These are phyloP conservation scores for Scolanthus callimorphus DNA, from an alignment of 92 coral and sea anemone species.

Conservation along the genomic window DNA sequence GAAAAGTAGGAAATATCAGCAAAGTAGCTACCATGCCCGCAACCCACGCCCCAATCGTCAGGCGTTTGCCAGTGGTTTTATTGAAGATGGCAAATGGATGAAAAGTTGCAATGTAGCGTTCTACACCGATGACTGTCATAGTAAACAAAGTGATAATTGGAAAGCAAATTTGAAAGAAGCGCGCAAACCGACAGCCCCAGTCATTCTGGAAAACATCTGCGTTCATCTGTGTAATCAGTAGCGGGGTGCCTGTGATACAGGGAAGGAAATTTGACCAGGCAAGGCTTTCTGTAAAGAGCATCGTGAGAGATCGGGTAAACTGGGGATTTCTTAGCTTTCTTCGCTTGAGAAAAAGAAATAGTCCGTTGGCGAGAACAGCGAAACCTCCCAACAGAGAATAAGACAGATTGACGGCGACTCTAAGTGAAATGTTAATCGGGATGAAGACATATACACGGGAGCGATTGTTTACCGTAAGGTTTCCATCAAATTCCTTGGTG, in stretches of 20 bases:
- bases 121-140: conserved; percentile 7
- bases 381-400: neutral
- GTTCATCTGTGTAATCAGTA: conserved; percentile 7
- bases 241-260: conserved; percentile 1
- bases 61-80: neutral
- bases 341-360: conserved; percentile 5
- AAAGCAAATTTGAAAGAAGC: conserved; percentile 1
- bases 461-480: too few relatives aligned
- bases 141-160: conserved; percentile 7
- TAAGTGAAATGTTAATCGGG: neutral
- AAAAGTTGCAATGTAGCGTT: conserved; percentile 11
- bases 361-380: conserved; percentile 9
- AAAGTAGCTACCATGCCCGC: neutral
- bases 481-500: too few relatives aligned
- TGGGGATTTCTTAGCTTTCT: neutral
- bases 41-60: conserved; percentile 10
- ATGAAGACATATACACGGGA: neutral
- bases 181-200: conserved; percentile 1
- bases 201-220: conserved; percentile 11
- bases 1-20: neutral
- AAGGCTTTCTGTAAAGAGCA: conserved; percentile 6
- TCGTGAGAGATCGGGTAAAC: conserved; percentile 2
- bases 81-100: conserved; percentile 10
- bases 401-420: neutral
- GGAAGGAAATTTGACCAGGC: conserved; percentile 11